Percentiles rank a stretch among this genome's conserved stretches.
Evolutionary conservation across 2,888 invertebrate genomes (phyloP).

Genomic region (Antitype chi): DNA sequence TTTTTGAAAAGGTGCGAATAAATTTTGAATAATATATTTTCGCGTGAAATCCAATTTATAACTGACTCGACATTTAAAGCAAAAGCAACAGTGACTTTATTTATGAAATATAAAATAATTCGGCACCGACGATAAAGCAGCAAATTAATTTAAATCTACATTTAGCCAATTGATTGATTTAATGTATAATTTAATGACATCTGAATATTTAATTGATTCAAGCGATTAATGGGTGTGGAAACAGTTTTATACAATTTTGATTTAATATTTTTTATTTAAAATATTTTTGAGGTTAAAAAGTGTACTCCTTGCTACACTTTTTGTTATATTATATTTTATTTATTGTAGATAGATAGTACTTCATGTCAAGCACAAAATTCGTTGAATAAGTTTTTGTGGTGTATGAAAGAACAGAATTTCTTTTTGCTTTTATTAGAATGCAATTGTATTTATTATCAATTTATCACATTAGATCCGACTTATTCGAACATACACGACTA

Average conservation of each 20-base stretch:
- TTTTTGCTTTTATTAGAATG: too few species aligned
- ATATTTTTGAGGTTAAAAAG: slow-evolving; percentile 29
- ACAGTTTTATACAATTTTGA: slow-evolving; percentile 26
- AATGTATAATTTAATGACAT: slow-evolving; percentile 37
- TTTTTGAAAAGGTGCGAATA: slow-evolving; percentile 16
- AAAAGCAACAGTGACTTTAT: slow-evolving; percentile 48
- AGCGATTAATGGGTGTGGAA: slow-evolving; percentile 28
- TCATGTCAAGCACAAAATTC: neutral
- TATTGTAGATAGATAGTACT: slow-evolving; percentile 16
- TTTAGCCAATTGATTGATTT: slow-evolving; percentile 56
- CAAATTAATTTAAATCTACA: slow-evolving; percentile 53
- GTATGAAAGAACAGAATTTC: slow-evolving; percentile 27
- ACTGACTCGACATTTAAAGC: slow-evolving; percentile 32
- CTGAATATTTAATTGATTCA: slow-evolving; percentile 33
- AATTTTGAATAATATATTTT: slow-evolving; percentile 3
- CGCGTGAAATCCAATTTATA: slow-evolving; percentile 10
- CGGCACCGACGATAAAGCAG: slow-evolving; percentile 52
- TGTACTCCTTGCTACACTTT: slow-evolving; percentile 64
- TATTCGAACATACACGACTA: too few species aligned
- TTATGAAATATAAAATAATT: slow-evolving; percentile 19
- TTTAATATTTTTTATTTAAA: slow-evolving; percentile 11
- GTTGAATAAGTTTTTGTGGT: neutral
- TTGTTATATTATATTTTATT: slow-evolving; percentile 32
- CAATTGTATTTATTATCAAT: too few species aligned
- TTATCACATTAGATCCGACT: too few species aligned